phyloP scores from a whole-genome alignment of 2,888 invertebrate genomes.

The Napeogenes sylphis region DNA sequence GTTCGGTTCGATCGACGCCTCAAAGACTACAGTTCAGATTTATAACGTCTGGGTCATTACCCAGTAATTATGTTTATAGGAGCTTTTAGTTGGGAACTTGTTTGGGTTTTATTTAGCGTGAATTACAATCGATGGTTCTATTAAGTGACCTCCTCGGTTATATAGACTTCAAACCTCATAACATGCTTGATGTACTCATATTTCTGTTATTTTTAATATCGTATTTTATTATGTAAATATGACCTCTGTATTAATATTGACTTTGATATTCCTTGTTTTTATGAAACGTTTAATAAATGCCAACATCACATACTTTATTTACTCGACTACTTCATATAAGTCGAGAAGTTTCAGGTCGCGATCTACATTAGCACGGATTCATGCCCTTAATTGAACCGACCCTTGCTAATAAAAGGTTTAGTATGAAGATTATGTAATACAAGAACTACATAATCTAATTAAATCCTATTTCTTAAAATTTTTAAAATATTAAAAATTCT shows the following conservation, averaged over 20 bases:
- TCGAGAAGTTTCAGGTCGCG: background rate
- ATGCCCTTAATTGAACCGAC: background rate
- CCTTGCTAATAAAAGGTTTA: background rate
- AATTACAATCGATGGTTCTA: slow-evolving; percentile 18
- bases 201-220: no score
- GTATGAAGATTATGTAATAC: background rate
- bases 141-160: background rate
- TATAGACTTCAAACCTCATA: no score
- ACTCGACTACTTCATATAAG: background rate
- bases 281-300: background rate
- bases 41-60: slow-evolving; percentile 59
- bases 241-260: no score
- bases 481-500: no score
- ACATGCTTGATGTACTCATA: no score
- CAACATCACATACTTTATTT: background rate
- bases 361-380: background rate
- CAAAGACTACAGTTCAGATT: slow-evolving; percentile 43
- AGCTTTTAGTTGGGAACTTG: slow-evolving; percentile 41
- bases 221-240: no score
- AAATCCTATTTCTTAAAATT: no score
- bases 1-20: slow-evolving; percentile 35
- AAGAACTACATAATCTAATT: no score
- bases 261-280: background rate
- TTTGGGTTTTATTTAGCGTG: slow-evolving; percentile 32
- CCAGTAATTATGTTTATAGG: slow-evolving; percentile 59